Conservation (phyloP, 92 coral and sea anemone species). For the Epizoanthus ramosus region DNA sequence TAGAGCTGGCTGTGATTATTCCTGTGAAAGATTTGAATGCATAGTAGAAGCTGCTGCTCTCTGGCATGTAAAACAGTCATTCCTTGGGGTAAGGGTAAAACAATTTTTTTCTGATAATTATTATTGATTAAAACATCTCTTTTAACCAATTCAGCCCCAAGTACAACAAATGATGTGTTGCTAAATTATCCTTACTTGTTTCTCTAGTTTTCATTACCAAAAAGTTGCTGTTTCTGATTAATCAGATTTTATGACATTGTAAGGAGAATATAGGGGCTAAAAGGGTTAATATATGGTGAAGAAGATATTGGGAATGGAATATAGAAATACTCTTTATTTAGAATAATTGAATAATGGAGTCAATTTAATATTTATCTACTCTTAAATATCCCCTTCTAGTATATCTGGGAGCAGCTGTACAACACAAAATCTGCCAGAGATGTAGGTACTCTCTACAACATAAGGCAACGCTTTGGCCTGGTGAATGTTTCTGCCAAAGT, state of each 20-base stretch:
- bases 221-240: too few species aligned
- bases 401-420: slow-evolving; percentile 60
- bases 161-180: background rate
- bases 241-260: too few species aligned
- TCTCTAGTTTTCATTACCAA: background rate
- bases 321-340: too few species aligned
- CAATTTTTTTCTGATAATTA: background rate
- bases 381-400: slow-evolving; percentile 38
- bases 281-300: too few species aligned
- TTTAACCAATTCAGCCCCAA: background rate
- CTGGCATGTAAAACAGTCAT: slow-evolving; percentile 63
- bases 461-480: slow-evolving; percentile 59
- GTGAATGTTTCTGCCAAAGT: slow-evolving; percentile 55
- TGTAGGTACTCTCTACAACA: slow-evolving; percentile 58
- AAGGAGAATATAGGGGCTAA: too few species aligned
- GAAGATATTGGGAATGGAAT: too few species aligned
- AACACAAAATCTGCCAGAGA: slow-evolving; percentile 51
- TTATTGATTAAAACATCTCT: background rate
- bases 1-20: slow-evolving; percentile 53
- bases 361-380: slow-evolving; percentile 2
- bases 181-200: background rate
- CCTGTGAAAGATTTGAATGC: slow-evolving; percentile 42
- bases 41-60: slow-evolving; percentile 45
- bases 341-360: too few species aligned
- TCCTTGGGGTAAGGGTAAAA: slow-evolving; percentile 49